Evolutionary conservation across 2,113 vertebrate species (phyloP).

Genomic region (Engystomops pustulosus): DNA sequence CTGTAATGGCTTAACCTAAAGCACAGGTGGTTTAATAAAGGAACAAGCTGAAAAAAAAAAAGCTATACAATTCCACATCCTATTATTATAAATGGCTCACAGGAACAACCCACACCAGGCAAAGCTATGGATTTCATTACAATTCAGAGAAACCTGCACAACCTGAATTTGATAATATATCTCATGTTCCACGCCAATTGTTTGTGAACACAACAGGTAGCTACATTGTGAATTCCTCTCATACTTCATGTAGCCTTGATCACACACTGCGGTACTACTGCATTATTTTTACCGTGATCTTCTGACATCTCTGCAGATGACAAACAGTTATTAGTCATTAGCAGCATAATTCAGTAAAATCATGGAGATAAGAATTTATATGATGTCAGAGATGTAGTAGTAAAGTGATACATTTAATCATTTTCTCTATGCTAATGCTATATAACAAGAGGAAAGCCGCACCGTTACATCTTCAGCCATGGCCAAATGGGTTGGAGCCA

Average conservation of each 20-base stretch:
- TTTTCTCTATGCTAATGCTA: neutral
- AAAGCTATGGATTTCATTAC: neutral
- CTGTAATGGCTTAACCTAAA: neutral
- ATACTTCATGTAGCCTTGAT: too few species aligned
- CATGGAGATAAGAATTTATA: too few species aligned
- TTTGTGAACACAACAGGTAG: too few species aligned
- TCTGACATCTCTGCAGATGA: too few species aligned
- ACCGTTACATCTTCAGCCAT: neutral
- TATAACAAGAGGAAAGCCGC: neutral
- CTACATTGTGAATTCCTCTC: too few species aligned
- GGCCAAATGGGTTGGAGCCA: neutral
- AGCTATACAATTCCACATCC: neutral
- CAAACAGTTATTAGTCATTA: too few species aligned
- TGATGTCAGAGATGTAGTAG: too few species aligned
- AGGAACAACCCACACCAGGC: neutral
- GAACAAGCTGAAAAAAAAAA: neutral
- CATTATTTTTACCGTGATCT: too few species aligned
- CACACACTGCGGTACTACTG: too few species aligned
- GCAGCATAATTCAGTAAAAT: too few species aligned
- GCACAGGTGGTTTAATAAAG: neutral
- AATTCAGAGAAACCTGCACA: neutral
- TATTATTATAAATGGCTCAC: neutral
- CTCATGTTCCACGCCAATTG: too few species aligned
- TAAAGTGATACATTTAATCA: neutral
- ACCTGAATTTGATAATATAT: too few species aligned